A percentile compares a stretch with the other conserved stretches of the same genome.
These are phyloP conservation scores for Gobiocypris rarus DNA, from an alignment of 2,113 vertebrate species.

Conservation along the genomic window DNA sequence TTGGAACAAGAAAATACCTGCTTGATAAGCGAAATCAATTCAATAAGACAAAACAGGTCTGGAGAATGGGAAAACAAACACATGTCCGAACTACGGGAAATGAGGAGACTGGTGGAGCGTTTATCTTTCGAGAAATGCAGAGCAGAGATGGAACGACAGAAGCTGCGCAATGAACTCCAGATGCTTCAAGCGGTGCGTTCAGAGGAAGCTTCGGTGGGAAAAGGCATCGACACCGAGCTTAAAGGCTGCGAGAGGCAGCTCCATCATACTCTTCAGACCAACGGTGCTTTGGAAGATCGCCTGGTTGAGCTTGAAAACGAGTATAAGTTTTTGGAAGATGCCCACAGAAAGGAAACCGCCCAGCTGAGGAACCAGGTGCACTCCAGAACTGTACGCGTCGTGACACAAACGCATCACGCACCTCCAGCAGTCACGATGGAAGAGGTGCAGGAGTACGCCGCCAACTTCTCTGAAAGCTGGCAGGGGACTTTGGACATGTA, in stretches of 20 bases:
- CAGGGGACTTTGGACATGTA: conserved; percentile 81
- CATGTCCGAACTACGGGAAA: conserved; percentile 73
- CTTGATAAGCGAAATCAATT: conserved; percentile 77
- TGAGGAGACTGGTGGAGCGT: conserved; percentile 78
- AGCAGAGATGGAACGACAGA: conserved; percentile 81
- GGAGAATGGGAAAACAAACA: conserved; percentile 62
- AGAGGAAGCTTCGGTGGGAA: conserved; percentile 71
- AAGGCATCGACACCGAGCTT: conserved; percentile 76
- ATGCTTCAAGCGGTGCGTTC: conserved; percentile 69
- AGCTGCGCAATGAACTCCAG: conserved; percentile 76
- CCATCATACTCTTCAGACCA: conserved; percentile 69
- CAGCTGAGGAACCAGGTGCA: conserved; percentile 74
- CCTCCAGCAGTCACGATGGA: conserved; percentile 69
- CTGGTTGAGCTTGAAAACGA: conserved; percentile 79
- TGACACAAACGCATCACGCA: conserved; percentile 67
- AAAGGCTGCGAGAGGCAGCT: conserved; percentile 72
- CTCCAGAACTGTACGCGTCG: conserved; percentile 64
- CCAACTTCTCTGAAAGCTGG: conserved; percentile 82
- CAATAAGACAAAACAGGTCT: conserved; percentile 69
- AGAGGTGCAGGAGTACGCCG: conserved; percentile 80
- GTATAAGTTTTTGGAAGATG: conserved; percentile 74
- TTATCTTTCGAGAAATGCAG: conserved; percentile 77
- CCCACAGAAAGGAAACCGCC: conserved; percentile 72
- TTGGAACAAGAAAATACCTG: conserved; percentile 84
- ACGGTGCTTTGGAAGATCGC: conserved; percentile 80